Conservation (phyloP, 2,113 vertebrate species). For the Sterna hirundo region DNA sequence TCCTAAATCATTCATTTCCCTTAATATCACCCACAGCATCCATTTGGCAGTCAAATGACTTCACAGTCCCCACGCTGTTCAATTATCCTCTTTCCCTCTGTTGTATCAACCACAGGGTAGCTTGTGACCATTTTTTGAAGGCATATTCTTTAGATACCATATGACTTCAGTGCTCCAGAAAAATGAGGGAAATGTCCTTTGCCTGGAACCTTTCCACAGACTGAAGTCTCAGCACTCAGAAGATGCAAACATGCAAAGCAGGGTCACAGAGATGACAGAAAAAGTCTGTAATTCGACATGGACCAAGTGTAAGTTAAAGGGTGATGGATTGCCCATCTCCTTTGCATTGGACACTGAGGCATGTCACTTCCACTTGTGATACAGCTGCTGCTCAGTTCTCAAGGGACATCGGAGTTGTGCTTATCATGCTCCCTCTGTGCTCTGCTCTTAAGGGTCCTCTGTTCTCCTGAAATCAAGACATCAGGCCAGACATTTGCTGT, state of each 20-base stretch:
- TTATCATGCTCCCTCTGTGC: neutral
- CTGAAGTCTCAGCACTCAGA: neutral
- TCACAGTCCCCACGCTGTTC: neutral
- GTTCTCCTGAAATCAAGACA: neutral
- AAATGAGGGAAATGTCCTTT: neutral
- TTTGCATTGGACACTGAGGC: rapidly evolving
- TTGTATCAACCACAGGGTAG: neutral
- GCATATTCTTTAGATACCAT: neutral
- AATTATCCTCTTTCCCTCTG: neutral
- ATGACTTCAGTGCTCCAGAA: neutral
- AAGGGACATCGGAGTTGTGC: rapidly evolving
- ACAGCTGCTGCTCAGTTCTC: neutral
- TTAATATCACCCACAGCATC: neutral
- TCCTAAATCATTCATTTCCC: neutral
- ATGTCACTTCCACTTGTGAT: neutral
- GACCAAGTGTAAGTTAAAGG: neutral
- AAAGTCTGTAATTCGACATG: neutral
- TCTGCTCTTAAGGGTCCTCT: neutral
- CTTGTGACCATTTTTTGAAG: neutral
- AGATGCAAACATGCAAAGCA: neutral
- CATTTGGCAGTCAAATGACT: neutral
- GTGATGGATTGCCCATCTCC: neutral
- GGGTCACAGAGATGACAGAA: neutral
- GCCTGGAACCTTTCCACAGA: neutral
- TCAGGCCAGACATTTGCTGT: neutral